Base-by-base conservation (phyloP, 2,113 vertebrate genomes). In the Oceanodroma tethys region DNA sequence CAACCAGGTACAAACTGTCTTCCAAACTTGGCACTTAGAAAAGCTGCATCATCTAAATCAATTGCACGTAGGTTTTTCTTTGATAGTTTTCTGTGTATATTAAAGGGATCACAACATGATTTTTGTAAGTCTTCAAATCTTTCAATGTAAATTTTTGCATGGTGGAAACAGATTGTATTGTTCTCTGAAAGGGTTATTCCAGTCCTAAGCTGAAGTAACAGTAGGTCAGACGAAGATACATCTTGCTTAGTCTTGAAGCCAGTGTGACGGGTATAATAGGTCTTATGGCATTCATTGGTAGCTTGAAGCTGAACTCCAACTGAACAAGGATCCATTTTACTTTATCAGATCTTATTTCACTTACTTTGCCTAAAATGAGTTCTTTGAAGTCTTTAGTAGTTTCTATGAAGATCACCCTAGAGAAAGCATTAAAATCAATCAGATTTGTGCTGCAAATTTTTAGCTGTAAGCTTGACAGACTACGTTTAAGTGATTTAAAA, bases 1-100 rank as follows among this genome's bases (percentile, higher is more conserved):
- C 98, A 98, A 47, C 98, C 98, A 93, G 98, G 98, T 43, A 98
- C 98, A 85, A 98, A 98, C 68, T 98, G 98, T 43, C 98, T 97
- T 83, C 98, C 98, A 88, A 98, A 98, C 93, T 98, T 98, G 87
- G 98, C 98, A 60, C 98, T 98, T 43, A 98, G 95, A 78, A 98
- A 98, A 92, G 98, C 85, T 53, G 98, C 98, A 25, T 98, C 98
- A 80, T 98, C 98, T 60, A 98, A 97, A 60, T 98, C 98, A 81
- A 98, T 98, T 6, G 98, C 95, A 82, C 98, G 93, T 60, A 98
- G 92, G 81, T 92, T 98, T 82, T 98, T 98, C 97, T 98, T 98
- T 11, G 98, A 97, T 5, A 98, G 65, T 38, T 98, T 98, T 92
- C 98, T 98, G 93, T 98, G 98, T 81, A 98, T 97, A 26, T 98